A percentile compares a stretch with the other conserved stretches of the same genome.
These are phyloP conservation scores for Microplitis demolitor DNA, from an alignment of 1,140 invertebrate species.

Conservation along the genomic window DNA sequence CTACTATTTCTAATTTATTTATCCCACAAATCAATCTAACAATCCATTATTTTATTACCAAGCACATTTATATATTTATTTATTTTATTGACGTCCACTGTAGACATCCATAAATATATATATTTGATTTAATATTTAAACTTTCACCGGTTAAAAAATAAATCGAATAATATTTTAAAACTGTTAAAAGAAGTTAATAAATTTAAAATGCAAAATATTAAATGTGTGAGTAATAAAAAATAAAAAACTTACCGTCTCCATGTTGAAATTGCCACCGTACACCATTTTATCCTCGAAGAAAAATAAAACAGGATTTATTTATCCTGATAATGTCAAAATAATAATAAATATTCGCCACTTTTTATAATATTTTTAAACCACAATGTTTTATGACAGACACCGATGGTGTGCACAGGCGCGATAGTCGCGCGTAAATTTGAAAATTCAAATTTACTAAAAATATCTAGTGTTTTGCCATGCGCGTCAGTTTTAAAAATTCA, in stretches of 20 bases:
- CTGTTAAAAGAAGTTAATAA: no score
- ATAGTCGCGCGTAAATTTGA: no score
- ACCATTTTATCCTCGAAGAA: constrained; percentile 43
- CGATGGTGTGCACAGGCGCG: no score
- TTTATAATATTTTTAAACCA: background rate
- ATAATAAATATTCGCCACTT: background rate
- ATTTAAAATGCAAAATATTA: no score
- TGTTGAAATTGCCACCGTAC: constrained; percentile 50
- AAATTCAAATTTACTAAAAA: no score
- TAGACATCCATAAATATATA: background rate
- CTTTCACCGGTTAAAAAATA: background rate
- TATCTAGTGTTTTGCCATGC: no score
- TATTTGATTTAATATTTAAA: background rate
- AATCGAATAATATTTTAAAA: background rate
- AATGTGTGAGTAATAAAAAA: no score
- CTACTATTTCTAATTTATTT: constrained; percentile 3
- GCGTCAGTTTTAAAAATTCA: no score
- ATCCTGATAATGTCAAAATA: background rate
- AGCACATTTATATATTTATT: constrained; percentile 7
- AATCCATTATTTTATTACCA: constrained; percentile 1
- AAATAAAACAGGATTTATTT: background rate
- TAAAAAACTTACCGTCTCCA: constrained; percentile 53
- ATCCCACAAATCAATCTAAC: background rate
- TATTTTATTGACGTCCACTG: background rate
- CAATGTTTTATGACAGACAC: no score